Percentiles rank a stretch among this genome's conserved stretches.
Evolutionary conservation across 2,113 vertebrate genomes (phyloP).

Genomic region (Heteronetta atricapilla): DNA sequence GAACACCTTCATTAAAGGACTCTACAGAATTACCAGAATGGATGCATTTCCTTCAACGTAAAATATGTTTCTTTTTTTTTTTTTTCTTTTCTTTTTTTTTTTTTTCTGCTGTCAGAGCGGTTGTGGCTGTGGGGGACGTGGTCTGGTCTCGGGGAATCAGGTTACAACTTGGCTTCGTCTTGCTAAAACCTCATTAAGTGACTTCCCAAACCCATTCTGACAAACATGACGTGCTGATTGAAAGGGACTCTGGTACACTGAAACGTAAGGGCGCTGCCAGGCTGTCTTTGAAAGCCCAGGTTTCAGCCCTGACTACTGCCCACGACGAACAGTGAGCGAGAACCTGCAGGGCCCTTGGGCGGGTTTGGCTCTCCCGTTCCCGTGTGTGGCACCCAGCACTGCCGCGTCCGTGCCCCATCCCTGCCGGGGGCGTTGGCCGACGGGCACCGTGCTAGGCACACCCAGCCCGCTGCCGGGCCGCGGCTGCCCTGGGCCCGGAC

Average conservation of each 20-base stretch:
- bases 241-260: neutral
- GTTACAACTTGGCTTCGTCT: rapidly evolving
- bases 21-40: neutral
- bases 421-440: no score
- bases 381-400: no score
- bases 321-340: no score
- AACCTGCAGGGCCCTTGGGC: neutral
- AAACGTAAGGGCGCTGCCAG: neutral
- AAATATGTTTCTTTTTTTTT: no score
- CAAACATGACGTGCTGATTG: rapidly evolving
- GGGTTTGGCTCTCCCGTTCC: no score
- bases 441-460: no score
- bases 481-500: no score
- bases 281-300: no score
- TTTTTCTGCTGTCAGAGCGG: rapidly evolving
- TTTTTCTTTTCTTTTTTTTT: no score
- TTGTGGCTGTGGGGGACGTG: neutral
- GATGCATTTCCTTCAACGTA: neutral
- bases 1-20: neutral
- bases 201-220: no score
- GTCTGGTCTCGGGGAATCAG: rapidly evolving
- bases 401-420: no score
- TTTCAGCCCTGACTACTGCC: neutral
- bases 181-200: rapidly evolving
- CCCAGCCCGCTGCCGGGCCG: no score